Evolutionary conservation across 2,113 vertebrate genomes (phyloP).

Genomic region (Aegotheles bennettii): DNA sequence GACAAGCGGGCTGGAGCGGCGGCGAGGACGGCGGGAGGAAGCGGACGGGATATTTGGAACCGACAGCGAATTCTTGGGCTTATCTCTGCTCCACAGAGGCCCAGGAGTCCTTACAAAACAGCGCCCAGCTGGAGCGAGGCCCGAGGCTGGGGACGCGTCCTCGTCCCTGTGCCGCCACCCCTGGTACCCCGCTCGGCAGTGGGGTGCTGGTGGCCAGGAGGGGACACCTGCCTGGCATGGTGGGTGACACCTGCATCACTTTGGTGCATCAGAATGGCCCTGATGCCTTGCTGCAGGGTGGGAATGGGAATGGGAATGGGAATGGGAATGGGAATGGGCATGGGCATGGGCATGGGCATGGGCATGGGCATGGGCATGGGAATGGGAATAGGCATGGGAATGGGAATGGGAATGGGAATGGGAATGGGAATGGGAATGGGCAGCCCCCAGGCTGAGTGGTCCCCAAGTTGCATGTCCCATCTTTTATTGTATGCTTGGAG

Average conservation of each 20-base stretch:
- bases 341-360: no score
- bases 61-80: slow-evolving; percentile 68
- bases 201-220: background rate
- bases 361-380: no score
- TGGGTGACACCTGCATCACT: background rate
- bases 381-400: no score
- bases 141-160: background rate
- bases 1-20: slow-evolving; percentile 62
- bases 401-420: no score
- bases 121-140: slow-evolving; percentile 68
- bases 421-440: background rate
- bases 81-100: slow-evolving; percentile 69
- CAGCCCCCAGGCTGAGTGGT: no score
- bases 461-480: fast-evolving
- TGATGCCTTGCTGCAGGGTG: fast-evolving
- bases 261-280: background rate
- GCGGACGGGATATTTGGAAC: slow-evolving; percentile 73
- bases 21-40: slow-evolving; percentile 69
- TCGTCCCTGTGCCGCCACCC: background rate
- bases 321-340: no score
- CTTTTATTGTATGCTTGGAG: background rate
- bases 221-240: fast-evolving
- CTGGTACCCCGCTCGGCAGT: background rate
- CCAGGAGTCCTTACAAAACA: slow-evolving; percentile 68
- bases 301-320: background rate